A percentile compares a stretch with the other conserved stretches of the same genome.
Conservation (phyloP, 2,888 invertebrate genomes). For the Plemyria rubiginata region DNA sequence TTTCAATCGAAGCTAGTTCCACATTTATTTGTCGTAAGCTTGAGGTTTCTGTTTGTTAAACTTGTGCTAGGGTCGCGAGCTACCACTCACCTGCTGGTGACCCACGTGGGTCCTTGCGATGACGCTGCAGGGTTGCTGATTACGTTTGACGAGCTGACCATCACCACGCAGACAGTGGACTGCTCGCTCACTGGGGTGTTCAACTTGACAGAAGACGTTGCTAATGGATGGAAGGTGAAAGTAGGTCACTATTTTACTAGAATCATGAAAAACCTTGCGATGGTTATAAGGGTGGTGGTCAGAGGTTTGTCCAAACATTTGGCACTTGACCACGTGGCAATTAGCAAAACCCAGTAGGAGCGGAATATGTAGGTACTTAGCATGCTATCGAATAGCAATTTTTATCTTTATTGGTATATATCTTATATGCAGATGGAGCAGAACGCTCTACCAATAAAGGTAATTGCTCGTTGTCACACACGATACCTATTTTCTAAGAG, state of each 20-base stretch:
- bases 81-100: constrained; percentile 56
- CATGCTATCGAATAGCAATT: too few species aligned
- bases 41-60: not conserved
- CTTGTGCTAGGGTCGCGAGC: constrained; percentile 35
- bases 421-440: too few species aligned
- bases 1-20: not conserved
- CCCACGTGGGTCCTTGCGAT: constrained; percentile 38
- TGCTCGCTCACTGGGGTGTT: constrained; percentile 54
- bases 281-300: too few species aligned
- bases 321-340: too few species aligned
- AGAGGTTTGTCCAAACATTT: too few species aligned
- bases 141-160: constrained; percentile 53
- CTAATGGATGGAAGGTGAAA: constrained; percentile 61
- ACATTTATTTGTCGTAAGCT: not conserved
- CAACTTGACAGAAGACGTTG: constrained; percentile 55
- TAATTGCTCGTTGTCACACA: too few species aligned
- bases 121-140: constrained; percentile 30
- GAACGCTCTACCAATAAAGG: too few species aligned
- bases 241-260: constrained; percentile 40
- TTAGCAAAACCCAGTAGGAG: too few species aligned
- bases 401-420: too few species aligned
- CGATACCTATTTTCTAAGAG: too few species aligned
- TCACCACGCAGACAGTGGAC: constrained; percentile 52
- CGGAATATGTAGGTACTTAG: too few species aligned
- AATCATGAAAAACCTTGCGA: too few species aligned